Evolutionary conservation across 1,140 invertebrate species (phyloP), one percentile per base, ranked within the genome.

Genomic region (Portunus trituberculatus): DNA sequence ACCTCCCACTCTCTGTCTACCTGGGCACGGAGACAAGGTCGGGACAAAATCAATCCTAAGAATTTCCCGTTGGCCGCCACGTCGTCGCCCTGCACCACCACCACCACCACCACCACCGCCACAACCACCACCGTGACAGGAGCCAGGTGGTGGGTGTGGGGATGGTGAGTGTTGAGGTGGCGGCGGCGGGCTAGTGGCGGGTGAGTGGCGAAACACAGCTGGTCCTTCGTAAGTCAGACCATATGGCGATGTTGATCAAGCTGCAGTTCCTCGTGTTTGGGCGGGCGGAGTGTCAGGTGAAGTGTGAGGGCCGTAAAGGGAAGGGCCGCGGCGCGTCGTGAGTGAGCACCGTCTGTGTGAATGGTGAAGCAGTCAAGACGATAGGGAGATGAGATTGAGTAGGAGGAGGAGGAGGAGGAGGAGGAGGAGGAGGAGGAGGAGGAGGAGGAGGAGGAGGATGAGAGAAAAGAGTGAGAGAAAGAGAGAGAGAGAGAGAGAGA

Each of bases 401-500:
- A 76, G 46, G 25, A 52, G 31, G 91, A 28, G 48, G 39, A 48
- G 25, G 20, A 48, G 39, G 7, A 25, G 48, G 45, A 29, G 29
- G 45, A 91, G 32, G 25, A 28, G 29, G 46, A 46, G 89, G 0
- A 14, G 0, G 46, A 39, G 25, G 39, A 4, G 16, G 32, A 39
- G 25, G 3, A 32, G 39, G 89, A 91, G 46, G 28, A 14, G 16
- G 31, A 45, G 89, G 10, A 6, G 28, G 46, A 45, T 0, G 39
- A 25, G 4, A 28, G 39, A 32, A 46, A 16, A 91, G 46, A 28
- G 28, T 12, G 31, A 48, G 25, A 91, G 89, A 46, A 32, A 46
- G 89, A 91, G 89, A 46, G 32, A 91, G 89, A 91, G 48, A 76
- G 48, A 92, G 91, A 92, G 67, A 46, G 32, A 91, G 89, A 91